Base-by-base conservation (phyloP, 2,888 invertebrate species). In the Serripes groenlandicus region DNA sequence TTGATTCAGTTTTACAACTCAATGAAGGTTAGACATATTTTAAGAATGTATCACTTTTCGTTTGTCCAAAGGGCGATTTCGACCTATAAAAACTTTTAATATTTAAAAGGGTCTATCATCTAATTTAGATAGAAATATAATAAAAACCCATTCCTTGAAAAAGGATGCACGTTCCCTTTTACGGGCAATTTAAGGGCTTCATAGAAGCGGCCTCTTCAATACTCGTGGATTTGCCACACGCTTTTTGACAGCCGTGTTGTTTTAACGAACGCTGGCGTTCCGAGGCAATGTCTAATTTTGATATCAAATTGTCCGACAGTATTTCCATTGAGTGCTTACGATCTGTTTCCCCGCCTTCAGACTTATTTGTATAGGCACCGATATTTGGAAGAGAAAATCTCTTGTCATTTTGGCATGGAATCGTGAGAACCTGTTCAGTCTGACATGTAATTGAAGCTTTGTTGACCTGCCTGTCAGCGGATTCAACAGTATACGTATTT, bases 361-460 rank as follows among this genome's bases (percentile, higher is more conserved):
- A 18, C 15, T n/a, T 23, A 26, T 66, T 15, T 11, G 56, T 56
- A 26, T 42, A 66, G 66, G 70, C 54, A 70, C 54, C 77, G 56
- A 85, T 82, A 69, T 85, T 79, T n/a, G 85, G 85, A 18, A 85
- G 35, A 35, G 83, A 78, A 58, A 60, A 75, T 30, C 83, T 64
- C 64, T 80, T 80, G 42, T 42, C 42, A 23, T 66, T 71, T 42
- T 71, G 26, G 34, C 52, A 54, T 9, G 70, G 70, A 32, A 70
- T 54, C 18, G 52, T 70, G 32, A 70, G n/a, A 15, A 21, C 52
- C 21, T 23, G 28, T 21, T 70, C 54, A 11, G 70, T 54, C 34
- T 54, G 52, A 52, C 54, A 54, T 18, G 52, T 70, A 9, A 54
- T 70, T 32, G 70, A 54, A 1, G 32, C 54, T 32, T 70, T 70